Conservation (phyloP, 2,113 vertebrate species). For the Pycnonotus jocosus region DNA sequence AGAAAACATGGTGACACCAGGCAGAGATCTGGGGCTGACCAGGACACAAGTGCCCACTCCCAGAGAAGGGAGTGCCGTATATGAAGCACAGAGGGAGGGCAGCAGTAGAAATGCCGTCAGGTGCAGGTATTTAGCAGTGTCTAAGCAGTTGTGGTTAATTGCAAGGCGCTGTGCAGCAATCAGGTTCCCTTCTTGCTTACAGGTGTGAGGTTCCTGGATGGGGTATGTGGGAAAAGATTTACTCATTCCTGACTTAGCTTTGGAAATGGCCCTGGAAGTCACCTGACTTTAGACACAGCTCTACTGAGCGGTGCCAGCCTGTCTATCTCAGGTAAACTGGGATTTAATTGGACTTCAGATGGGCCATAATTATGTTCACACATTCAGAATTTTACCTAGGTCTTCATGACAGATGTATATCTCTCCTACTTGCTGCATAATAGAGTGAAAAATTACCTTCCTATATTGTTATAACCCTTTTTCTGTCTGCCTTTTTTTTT, state of each 20-base stretch:
- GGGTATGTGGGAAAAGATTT: background rate
- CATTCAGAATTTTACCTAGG: background rate
- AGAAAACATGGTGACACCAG: background rate
- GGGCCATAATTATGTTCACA: background rate
- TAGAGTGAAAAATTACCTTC: background rate
- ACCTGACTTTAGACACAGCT: background rate
- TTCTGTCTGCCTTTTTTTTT: background rate
- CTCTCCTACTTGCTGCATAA: background rate
- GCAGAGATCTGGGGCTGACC: background rate
- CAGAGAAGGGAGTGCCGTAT: background rate
- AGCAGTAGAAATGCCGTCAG: background rate
- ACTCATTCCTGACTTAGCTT: background rate
- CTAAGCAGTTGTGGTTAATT: background rate
- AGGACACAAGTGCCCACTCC: rapidly evolving
- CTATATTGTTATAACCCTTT: background rate
- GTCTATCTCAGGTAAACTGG: background rate
- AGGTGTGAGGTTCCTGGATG: background rate
- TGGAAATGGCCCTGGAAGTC: background rate
- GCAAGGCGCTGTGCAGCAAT: rapidly evolving
- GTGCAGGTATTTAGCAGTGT: background rate
- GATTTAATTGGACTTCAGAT: background rate
- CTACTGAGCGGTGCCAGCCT: background rate
- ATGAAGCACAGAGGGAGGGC: background rate
- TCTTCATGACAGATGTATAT: background rate
- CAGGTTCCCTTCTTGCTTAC: rapidly evolving